Evolutionary conservation across 1,140 invertebrate genomes (phyloP).

Genomic region (Zelostemma sp.): DNA sequence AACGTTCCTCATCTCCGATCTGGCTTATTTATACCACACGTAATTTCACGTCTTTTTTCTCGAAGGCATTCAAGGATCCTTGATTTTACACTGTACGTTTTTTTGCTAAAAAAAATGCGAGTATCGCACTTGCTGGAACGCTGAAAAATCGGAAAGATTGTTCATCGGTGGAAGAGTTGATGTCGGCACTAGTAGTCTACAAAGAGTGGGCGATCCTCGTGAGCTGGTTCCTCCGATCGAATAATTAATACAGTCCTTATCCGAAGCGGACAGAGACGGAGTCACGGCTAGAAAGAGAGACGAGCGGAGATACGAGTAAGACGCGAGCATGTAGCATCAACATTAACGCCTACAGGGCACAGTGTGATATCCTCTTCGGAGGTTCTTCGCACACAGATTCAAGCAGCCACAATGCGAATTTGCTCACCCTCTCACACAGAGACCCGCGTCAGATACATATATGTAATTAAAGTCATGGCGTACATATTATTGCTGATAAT

Average conservation of each 20-base stretch:
- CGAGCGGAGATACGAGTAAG: conserved; percentile 11
- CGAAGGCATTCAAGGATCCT: background rate
- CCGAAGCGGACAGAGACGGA: conserved; percentile 6
- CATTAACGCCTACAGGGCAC: conserved; percentile 15
- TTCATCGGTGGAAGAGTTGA: too few species aligned
- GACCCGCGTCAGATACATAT: conserved; percentile 4
- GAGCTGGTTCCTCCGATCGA: background rate
- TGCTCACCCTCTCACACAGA: background rate
- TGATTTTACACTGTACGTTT: too few species aligned
- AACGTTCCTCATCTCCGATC: too few species aligned
- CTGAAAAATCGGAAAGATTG: too few species aligned
- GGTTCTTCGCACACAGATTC: background rate
- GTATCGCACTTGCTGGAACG: too few species aligned
- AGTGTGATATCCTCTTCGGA: conserved; percentile 6
- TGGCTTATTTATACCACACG: background rate
- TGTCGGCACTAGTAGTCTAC: background rate
- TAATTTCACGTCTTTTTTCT: background rate
- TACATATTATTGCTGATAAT: conserved; percentile 55
- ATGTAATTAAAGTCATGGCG: conserved; percentile 48
- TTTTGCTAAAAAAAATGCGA: too few species aligned
- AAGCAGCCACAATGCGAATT: conserved; percentile 13
- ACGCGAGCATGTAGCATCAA: conserved; percentile 7
- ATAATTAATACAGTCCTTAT: conserved; percentile 34
- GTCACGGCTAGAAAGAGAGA: background rate
- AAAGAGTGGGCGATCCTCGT: background rate